phyloP scores from a whole-genome alignment of 2,113 vertebrate genomes.

The Puntigrus tetrazona region DNA sequence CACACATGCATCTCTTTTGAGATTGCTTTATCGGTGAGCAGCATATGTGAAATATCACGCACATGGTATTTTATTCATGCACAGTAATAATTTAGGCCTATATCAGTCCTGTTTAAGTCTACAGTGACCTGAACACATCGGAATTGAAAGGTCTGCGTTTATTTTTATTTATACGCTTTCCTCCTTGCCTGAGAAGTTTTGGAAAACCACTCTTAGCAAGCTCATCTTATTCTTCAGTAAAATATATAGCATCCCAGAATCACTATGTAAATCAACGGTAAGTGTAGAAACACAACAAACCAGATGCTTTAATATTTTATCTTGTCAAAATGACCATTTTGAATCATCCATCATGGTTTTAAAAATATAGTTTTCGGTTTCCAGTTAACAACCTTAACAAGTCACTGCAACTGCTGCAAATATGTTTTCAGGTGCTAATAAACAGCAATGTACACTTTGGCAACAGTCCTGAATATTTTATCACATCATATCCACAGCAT shows the following conservation, averaged over 20 bases:
- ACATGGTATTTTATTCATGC: neutral
- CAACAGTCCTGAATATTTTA: slow-evolving; percentile 17
- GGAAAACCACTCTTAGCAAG: neutral
- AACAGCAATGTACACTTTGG: neutral
- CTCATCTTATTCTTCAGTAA: neutral
- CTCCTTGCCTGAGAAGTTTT: neutral
- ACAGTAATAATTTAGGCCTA: neutral
- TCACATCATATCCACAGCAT: neutral
- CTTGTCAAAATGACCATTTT: neutral
- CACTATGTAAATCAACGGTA: neutral
- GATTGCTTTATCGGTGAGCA: slow-evolving; percentile 12
- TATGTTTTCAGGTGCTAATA: slow-evolving; percentile 22
- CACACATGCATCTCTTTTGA: neutral
- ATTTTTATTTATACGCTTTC: neutral
- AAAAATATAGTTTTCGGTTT: neutral
- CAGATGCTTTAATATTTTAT: neutral
- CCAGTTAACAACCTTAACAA: neutral
- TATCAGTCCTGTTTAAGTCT: neutral
- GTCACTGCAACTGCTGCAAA: neutral
- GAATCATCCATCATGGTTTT: neutral
- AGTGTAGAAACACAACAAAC: neutral
- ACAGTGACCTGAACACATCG: neutral
- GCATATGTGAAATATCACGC: neutral
- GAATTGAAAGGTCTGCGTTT: neutral
- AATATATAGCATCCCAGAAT: neutral